Conservation (phyloP, 2,113 vertebrate genomes). For the Hystrix cristata region DNA sequence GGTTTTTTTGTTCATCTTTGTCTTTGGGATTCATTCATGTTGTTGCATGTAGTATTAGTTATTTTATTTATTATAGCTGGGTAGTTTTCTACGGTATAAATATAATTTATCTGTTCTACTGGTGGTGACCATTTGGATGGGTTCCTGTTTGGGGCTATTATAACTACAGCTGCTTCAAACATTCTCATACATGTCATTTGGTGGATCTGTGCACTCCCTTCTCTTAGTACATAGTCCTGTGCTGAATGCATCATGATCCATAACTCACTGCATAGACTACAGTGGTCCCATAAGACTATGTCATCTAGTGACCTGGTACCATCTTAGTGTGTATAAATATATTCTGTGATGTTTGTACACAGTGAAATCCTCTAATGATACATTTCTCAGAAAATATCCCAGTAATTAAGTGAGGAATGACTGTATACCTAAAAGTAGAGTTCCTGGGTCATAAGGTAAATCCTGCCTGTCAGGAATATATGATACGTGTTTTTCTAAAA, state of each 20-base stretch:
- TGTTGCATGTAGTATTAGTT: not conserved
- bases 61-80: not conserved
- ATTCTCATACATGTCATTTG: conserved; percentile 6
- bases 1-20: not conserved
- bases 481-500: conserved; percentile 40
- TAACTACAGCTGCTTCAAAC: conserved; percentile 8
- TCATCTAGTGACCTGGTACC: not conserved
- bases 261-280: not conserved
- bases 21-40: conserved; percentile 7
- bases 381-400: not conserved
- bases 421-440: not conserved
- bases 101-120: not conserved
- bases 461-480: not conserved
- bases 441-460: conserved; percentile 18
- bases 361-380: not conserved
- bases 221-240: not conserved
- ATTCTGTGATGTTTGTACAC: not conserved
- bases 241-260: too few species aligned
- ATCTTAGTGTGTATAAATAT: not conserved
- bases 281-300: not conserved
- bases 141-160: not conserved
- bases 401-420: not conserved
- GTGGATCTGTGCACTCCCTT: not conserved
- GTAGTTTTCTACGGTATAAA: not conserved
- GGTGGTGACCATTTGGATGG: conserved; percentile 26